Conservation (phyloP, 1,140 invertebrate species). For the Phenacoccus solenopsis region DNA sequence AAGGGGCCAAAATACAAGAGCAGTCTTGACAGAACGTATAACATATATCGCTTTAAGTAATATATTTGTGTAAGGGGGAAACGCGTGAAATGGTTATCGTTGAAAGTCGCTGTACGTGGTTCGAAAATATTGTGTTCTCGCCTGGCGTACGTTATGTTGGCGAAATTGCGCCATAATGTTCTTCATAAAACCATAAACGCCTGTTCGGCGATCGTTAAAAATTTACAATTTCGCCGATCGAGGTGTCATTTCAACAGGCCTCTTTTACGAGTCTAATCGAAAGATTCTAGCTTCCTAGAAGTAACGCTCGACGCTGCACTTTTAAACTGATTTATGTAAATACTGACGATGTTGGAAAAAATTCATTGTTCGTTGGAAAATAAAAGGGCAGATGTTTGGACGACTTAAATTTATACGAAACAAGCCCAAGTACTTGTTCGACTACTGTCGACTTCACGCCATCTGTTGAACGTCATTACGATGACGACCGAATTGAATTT, state of each 20-base stretch:
- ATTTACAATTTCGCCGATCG: too few relatives aligned
- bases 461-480: neutral
- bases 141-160: neutral
- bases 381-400: too few relatives aligned
- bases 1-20: conserved; percentile 15
- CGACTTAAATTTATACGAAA: too few relatives aligned
- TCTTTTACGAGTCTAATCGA: too few relatives aligned
- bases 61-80: conserved; percentile 6
- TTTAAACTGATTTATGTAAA: too few relatives aligned
- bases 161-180: neutral
- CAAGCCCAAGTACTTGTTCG: neutral
- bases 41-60: conserved; percentile 9
- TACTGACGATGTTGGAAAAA: too few relatives aligned
- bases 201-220: too few relatives aligned
- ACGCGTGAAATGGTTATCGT: conserved; percentile 10
- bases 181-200: too few relatives aligned
- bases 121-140: neutral
- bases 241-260: too few relatives aligned
- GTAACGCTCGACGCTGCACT: too few relatives aligned
- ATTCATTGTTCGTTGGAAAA: too few relatives aligned
- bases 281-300: too few relatives aligned
- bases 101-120: neutral
- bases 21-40: conserved; percentile 9
- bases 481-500: neutral
- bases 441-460: neutral